Conservation (phyloP, 2,797 vertebrate genomes). For the Enteromius unitaeniatus region DNA sequence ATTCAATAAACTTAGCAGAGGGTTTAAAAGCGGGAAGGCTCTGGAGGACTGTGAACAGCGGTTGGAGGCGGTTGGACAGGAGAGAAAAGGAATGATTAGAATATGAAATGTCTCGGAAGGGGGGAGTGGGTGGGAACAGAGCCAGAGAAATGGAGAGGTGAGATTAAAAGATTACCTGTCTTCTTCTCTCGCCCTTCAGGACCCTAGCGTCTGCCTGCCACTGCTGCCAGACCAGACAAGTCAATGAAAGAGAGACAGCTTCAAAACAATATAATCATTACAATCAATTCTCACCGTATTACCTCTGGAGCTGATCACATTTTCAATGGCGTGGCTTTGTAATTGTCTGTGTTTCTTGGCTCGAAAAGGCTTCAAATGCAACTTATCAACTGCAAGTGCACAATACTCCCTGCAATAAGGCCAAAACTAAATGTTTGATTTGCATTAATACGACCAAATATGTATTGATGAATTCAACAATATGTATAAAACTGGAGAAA, state of each 20-base stretch:
- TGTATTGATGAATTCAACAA: not conserved
- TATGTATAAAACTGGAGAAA: not conserved
- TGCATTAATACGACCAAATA: not conserved
- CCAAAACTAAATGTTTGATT: not conserved
- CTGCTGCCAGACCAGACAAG: constrained; percentile 52
- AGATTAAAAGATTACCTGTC: constrained; percentile 82
- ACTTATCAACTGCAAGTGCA: not conserved
- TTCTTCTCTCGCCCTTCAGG: constrained; percentile 71
- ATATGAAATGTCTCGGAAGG: constrained; percentile 78
- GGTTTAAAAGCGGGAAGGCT: constrained; percentile 26
- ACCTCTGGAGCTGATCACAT: constrained; percentile 38
- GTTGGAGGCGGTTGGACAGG: constrained; percentile 59
- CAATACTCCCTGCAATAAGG: not conserved
- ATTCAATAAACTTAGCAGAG: constrained; percentile 74
- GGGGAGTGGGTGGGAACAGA: constrained; percentile 69
- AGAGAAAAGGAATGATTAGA: constrained; percentile 69
- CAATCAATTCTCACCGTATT: constrained; percentile 37
- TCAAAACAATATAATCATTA: constrained; percentile 42
- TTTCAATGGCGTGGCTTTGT: constrained; percentile 16
- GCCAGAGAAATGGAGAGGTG: constrained; percentile 69
- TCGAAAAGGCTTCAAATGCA: not conserved
- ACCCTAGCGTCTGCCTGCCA: constrained; percentile 52
- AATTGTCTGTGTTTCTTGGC: not conserved
- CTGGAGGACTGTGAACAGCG: constrained; percentile 48
- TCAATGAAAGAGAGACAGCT: constrained; percentile 50